Conservation (phyloP, 2,888 invertebrate species). For the Sthenelais limicola region DNA sequence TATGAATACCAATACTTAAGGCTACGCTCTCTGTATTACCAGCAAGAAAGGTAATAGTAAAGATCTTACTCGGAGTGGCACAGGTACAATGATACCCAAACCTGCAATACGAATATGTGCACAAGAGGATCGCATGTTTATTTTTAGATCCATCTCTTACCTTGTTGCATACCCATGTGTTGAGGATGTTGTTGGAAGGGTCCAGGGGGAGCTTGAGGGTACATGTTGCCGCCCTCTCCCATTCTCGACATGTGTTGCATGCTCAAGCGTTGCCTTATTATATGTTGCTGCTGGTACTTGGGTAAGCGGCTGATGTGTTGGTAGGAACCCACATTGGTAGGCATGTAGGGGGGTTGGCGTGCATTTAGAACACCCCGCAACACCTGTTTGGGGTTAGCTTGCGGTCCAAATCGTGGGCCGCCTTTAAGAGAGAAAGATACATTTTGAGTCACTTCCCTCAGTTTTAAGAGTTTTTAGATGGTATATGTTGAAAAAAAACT, state of each 20-base stretch:
- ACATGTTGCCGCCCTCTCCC: slow-evolving; percentile 23
- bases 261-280: slow-evolving; percentile 12
- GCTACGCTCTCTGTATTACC: too few species aligned
- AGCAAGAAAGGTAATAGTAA: too few species aligned
- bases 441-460: not conserved
- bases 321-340: not conserved
- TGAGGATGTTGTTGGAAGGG: slow-evolving; percentile 30
- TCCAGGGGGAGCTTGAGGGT: slow-evolving; percentile 20
- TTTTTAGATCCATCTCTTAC: too few species aligned
- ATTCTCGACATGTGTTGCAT: slow-evolving; percentile 27
- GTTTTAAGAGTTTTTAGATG: too few species aligned
- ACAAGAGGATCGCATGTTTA: not conserved
- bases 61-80: too few species aligned
- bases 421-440: not conserved
- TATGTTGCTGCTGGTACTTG: slow-evolving; percentile 12
- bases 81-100: too few species aligned
- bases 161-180: slow-evolving; percentile 32
- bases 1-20: too few species aligned
- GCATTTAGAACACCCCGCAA: slow-evolving; percentile 19
- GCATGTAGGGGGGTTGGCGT: slow-evolving; percentile 6
- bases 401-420: slow-evolving; percentile 16
- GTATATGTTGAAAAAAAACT: too few species aligned
- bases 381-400: not conserved
- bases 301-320: not conserved
- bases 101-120: too few species aligned